These are phyloP conservation scores for Himalopsyche japonica DNA, from an alignment of 2,888 invertebrate genomes.

Conservation along the genomic window DNA sequence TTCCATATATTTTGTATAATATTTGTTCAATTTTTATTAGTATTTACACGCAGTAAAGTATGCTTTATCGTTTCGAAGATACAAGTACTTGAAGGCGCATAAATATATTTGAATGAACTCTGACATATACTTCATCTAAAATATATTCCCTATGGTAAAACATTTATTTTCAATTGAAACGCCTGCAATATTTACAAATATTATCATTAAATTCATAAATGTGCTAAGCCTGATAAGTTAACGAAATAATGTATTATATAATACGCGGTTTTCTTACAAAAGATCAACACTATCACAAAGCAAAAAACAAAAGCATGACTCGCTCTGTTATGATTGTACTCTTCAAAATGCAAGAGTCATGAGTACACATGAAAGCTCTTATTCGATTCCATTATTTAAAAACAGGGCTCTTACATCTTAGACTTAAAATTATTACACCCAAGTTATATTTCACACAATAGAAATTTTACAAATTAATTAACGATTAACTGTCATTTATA, in stretches of 20 bases:
- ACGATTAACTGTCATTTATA: too few species aligned
- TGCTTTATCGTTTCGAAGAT: too few species aligned
- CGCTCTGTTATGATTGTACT: not conserved
- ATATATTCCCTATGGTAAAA: not conserved
- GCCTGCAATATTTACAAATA: not conserved
- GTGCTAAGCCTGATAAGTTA: not conserved
- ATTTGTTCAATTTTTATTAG: too few species aligned
- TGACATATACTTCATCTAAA: not conserved
- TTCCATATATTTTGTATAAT: too few species aligned
- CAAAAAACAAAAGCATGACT: not conserved
- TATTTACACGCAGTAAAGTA: too few species aligned
- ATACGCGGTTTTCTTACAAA: not conserved
- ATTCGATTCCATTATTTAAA: not conserved
- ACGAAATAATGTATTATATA: not conserved
- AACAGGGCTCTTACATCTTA: not conserved
- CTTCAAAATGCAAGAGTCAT: not conserved
- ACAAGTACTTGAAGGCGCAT: too few species aligned
- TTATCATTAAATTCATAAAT: not conserved
- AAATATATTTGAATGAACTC: too few species aligned
- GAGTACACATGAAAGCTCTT: not conserved
- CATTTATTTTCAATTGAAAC: not conserved
- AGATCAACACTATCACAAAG: not conserved
- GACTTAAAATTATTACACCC: not conserved
- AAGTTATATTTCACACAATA: too few species aligned
- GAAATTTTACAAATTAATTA: too few species aligned